Conservation (phyloP, 2,888 invertebrate genomes). For the Epinotia demarniana region DNA sequence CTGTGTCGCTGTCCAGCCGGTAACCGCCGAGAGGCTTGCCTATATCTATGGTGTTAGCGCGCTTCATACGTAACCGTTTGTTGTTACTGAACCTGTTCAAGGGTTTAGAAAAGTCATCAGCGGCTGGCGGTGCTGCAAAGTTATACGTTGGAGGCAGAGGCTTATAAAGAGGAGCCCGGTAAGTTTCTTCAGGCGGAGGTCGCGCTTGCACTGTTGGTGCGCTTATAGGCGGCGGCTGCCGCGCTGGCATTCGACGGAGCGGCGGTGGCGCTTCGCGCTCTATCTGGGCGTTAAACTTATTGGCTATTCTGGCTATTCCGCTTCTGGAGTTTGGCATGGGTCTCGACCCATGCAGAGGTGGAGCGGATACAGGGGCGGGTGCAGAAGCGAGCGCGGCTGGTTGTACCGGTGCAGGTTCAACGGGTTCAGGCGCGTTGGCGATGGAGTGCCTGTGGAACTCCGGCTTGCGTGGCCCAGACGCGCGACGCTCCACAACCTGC, state of each 20-base stretch:
- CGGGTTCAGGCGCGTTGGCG: conserved; percentile 58
- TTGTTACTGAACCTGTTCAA: conserved; percentile 81
- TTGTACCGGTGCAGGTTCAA: background rate
- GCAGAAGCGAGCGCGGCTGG: background rate
- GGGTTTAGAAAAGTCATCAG: conserved; percentile 71
- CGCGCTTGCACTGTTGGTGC: conserved; percentile 53
- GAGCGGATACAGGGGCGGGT: conserved; percentile 48
- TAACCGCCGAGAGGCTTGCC: conserved; percentile 88
- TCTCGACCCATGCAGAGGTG: conserved; percentile 52
- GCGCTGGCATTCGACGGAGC: conserved; percentile 47
- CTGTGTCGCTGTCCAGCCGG: conserved; percentile 78
- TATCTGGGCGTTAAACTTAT: conserved; percentile 70
- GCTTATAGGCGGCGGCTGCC: conserved; percentile 34
- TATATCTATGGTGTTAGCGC: conserved; percentile 95
- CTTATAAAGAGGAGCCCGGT: conserved; percentile 65
- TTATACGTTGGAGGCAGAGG: conserved; percentile 78
- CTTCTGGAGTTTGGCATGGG: conserved; percentile 68
- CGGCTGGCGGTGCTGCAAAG: conserved; percentile 69
- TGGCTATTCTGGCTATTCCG: conserved; percentile 75
- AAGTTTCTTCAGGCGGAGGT: conserved; percentile 58
- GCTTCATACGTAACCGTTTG: conserved; percentile 91
- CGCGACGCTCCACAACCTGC: conserved; percentile 64
- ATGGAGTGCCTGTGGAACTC: conserved; percentile 76
- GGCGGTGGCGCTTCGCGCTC: conserved; percentile 60
- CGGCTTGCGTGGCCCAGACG: conserved; percentile 61